Evolutionary conservation across 2,888 invertebrate species (phyloP).

Genomic region (Xylota sylvarum): DNA sequence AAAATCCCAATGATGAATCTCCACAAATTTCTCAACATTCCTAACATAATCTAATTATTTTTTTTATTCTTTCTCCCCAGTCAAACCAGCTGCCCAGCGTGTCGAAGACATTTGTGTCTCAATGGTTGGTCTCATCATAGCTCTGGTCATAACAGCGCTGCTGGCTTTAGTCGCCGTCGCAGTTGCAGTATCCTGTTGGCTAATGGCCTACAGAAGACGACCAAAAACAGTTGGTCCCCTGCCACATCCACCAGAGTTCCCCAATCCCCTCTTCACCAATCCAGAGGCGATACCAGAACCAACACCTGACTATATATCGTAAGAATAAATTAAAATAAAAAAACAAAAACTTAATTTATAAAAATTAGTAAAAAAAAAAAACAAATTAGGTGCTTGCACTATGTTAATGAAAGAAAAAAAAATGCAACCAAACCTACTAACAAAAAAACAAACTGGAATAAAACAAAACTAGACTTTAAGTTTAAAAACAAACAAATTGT

Average conservation of each 20-base stretch:
- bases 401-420: conserved; percentile 49
- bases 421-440: conserved; percentile 63
- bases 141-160: conserved; percentile 95
- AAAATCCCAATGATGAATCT: too few relatives aligned
- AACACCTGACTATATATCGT: conserved; percentile 91
- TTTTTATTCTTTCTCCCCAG: conserved; percentile 78
- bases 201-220: conserved; percentile 95
- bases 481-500: conserved; percentile 53
- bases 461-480: conserved; percentile 64
- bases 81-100: conserved; percentile 85
- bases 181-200: conserved; percentile 97
- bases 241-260: conserved; percentile 97
- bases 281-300: conserved; percentile 93
- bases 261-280: conserved; percentile 95
- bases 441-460: conserved; percentile 65
- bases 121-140: conserved; percentile 96
- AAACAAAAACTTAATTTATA: conserved; percentile 66
- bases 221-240: conserved; percentile 95
- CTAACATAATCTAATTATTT: background rate
- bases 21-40: too few relatives aligned
- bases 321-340: conserved; percentile 73
- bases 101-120: conserved; percentile 96
- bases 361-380: conserved; percentile 61
- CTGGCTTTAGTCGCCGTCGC: conserved; percentile 97
- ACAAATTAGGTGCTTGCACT: conserved; percentile 70